Evolutionary conservation across 2,797 vertebrate genomes (phyloP).

Genomic region (Typhlichthys subterraneus): DNA sequence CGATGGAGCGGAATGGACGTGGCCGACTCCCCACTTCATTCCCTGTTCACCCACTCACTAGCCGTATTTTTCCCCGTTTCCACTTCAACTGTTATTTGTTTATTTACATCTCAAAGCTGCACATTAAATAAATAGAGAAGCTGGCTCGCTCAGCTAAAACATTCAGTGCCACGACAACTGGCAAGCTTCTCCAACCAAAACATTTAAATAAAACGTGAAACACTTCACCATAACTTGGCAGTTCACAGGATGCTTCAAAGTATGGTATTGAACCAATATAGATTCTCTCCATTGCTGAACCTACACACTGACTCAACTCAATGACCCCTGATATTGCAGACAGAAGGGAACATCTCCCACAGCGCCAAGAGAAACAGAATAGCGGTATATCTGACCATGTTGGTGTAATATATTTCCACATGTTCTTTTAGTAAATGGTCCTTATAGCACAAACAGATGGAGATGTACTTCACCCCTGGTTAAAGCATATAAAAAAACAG

Average conservation of each 20-base stretch:
- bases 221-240: background rate
- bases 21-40: constrained; percentile 69
- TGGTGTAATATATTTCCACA: constrained; percentile 37
- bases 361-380: constrained; percentile 47
- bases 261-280: background rate
- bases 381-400: constrained; percentile 29
- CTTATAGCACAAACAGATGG: constrained; percentile 38
- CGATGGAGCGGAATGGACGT: constrained; percentile 6
- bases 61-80: constrained; percentile 70
- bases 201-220: background rate
- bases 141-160: constrained; percentile 3
- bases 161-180: constrained; percentile 21
- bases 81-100: constrained; percentile 14
- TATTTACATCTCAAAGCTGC: constrained; percentile 1
- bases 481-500: constrained; percentile 25
- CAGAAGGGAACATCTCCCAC: constrained; percentile 34
- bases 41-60: constrained; percentile 82
- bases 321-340: constrained; percentile 43
- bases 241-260: background rate
- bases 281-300: constrained; percentile 4
- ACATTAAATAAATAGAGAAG: constrained; percentile 5
- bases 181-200: constrained; percentile 4
- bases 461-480: constrained; percentile 7
- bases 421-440: constrained; percentile 35
- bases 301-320: constrained; percentile 35